A percentile compares a stretch with the other conserved stretches of the same genome.
Conservation (phyloP, 2,797 vertebrate species). For the Falco concolor region DNA sequence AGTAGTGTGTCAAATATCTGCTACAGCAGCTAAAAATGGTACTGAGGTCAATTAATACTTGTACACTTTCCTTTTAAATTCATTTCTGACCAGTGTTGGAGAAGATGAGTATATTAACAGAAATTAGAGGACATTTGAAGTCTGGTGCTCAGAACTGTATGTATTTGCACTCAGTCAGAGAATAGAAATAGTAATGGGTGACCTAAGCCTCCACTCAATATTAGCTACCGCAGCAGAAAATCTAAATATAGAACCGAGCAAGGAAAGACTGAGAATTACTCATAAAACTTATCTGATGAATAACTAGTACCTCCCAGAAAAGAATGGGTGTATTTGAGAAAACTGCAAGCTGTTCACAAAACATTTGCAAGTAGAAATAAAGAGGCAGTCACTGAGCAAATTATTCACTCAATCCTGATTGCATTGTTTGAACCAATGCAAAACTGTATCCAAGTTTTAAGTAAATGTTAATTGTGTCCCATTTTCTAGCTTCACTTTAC, state of each 20-base stretch:
- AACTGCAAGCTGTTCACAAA: background rate
- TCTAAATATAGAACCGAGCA: background rate
- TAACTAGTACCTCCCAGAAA: background rate
- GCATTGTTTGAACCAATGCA: background rate
- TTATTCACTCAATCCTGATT: background rate
- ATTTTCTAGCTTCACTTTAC: background rate
- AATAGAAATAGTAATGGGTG: background rate
- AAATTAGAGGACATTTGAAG: background rate
- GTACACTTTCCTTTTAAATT: background rate
- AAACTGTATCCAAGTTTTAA: background rate
- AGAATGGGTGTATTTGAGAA: background rate
- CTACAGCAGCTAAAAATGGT: background rate
- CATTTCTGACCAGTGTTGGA: background rate
- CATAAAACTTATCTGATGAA: constrained; percentile 27
- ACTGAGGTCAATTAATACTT: constrained; percentile 2
- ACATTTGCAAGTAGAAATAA: background rate
- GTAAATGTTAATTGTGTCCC: constrained; percentile 35
- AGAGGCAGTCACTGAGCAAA: background rate
- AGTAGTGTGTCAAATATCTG: background rate
- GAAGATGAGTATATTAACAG: background rate
- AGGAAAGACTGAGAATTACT: constrained; percentile 3
- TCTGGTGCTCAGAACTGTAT: background rate
- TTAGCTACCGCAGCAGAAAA: constrained; percentile 26
- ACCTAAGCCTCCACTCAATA: constrained; percentile 17
- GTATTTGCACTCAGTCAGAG: background rate